A percentile compares a stretch with the other conserved stretches of the same genome.
Conservation (phyloP, 2,113 vertebrate species). For the Glareola pratincola region DNA sequence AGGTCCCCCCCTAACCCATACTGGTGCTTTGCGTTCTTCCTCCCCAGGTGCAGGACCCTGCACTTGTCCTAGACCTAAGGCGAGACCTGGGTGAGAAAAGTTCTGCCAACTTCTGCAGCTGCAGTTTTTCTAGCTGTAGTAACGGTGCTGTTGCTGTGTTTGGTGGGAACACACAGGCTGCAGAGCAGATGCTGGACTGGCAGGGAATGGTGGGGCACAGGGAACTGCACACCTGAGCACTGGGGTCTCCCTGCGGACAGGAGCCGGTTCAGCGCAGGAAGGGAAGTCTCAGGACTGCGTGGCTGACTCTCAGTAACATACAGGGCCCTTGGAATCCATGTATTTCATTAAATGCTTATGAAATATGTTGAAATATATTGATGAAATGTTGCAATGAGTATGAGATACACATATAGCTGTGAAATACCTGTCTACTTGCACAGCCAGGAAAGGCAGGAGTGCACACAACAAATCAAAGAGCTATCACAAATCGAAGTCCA, state of each 20-base stretch:
- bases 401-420: background rate
- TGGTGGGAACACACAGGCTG: background rate
- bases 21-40: too few relatives aligned
- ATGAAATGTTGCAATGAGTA: background rate
- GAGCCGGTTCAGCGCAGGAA: background rate
- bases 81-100: background rate
- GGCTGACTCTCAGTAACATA: background rate
- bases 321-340: background rate
- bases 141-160: background rate
- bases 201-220: background rate
- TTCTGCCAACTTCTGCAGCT: background rate
- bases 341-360: background rate
- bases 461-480: background rate
- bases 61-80: too few relatives aligned
- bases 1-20: too few relatives aligned
- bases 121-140: background rate
- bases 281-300: background rate
- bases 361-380: background rate
- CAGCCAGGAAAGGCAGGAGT: background rate
- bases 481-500: background rate
- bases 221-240: background rate
- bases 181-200: background rate
- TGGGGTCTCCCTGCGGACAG: too few relatives aligned
- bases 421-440: background rate
- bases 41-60: too few relatives aligned